A percentile compares a stretch with the other conserved stretches of the same genome.
Conservation (phyloP, 2,797 vertebrate genomes). For the Sebastes trivittatus region DNA sequence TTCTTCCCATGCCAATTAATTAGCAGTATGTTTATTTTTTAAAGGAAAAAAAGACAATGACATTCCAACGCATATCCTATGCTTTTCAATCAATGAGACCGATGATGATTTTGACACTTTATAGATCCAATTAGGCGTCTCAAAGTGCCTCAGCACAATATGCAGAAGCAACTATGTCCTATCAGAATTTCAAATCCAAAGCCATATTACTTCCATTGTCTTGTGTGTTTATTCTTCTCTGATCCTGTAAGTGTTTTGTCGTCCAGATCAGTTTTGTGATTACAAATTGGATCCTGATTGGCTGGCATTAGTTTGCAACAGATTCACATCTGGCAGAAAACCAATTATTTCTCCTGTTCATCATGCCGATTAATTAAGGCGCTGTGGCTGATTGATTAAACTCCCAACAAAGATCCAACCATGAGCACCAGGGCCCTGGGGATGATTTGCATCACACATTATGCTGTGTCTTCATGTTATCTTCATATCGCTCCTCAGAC, state of each 20-base stretch:
- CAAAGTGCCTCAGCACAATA: not conserved
- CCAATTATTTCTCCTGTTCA: constrained; percentile 79
- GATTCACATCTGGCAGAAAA: constrained; percentile 78
- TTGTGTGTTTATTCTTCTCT: constrained; percentile 46
- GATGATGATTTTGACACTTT: constrained; percentile 4
- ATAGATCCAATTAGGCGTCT: constrained; percentile 26
- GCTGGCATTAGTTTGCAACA: constrained; percentile 63
- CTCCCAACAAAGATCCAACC: constrained; percentile 63
- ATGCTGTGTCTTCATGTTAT: constrained; percentile 41
- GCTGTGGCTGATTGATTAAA: constrained; percentile 77
- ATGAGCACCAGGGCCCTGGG: constrained; percentile 30
- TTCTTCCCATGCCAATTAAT: constrained; percentile 53
- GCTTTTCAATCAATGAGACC: constrained; percentile 9
- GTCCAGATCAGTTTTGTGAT: constrained; percentile 64
- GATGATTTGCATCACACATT: constrained; percentile 57
- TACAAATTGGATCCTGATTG: constrained; percentile 64
- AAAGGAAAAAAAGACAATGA: not conserved
- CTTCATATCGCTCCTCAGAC: constrained; percentile 40
- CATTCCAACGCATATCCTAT: not conserved
- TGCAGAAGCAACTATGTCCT: not conserved
- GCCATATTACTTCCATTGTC: constrained; percentile 45
- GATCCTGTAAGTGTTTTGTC: constrained; percentile 59
- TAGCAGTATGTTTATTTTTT: constrained; percentile 38
- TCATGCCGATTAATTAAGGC: constrained; percentile 77
- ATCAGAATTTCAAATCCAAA: constrained; percentile 33